Conservation (phyloP, 2,797 vertebrate genomes). For the Acanthornis magna region DNA sequence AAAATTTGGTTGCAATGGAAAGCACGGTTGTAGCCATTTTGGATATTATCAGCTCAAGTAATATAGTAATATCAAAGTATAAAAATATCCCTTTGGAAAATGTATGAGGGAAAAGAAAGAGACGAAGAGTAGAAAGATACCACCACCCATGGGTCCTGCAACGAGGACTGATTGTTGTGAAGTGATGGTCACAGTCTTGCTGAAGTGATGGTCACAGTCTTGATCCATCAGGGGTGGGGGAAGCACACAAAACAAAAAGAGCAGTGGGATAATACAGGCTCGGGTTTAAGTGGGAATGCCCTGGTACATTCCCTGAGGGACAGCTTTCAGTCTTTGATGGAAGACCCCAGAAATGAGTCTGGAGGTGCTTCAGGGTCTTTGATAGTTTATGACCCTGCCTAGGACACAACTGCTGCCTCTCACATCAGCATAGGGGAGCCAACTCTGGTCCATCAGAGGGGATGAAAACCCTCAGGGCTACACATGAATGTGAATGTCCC, state of each 20-base stretch:
- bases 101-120: neutral
- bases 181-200: neutral
- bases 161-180: neutral
- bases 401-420: neutral
- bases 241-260: neutral
- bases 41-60: neutral
- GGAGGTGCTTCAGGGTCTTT: accelerated
- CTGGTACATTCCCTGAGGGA: no score
- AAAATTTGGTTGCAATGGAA: neutral
- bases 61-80: neutral
- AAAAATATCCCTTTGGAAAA: neutral
- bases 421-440: no score
- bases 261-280: neutral
- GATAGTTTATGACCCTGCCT: neutral
- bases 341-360: neutral
- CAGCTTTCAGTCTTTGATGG: neutral
- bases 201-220: neutral
- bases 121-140: neutral
- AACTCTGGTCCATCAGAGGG: neutral
- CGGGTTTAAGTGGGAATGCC: neutral
- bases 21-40: neutral
- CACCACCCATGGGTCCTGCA: accelerated
- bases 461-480: neutral
- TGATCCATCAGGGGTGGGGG: neutral
- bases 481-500: accelerated